phyloP scores from a whole-genome alignment of 2,888 invertebrate species.

The Pecten maximus region DNA sequence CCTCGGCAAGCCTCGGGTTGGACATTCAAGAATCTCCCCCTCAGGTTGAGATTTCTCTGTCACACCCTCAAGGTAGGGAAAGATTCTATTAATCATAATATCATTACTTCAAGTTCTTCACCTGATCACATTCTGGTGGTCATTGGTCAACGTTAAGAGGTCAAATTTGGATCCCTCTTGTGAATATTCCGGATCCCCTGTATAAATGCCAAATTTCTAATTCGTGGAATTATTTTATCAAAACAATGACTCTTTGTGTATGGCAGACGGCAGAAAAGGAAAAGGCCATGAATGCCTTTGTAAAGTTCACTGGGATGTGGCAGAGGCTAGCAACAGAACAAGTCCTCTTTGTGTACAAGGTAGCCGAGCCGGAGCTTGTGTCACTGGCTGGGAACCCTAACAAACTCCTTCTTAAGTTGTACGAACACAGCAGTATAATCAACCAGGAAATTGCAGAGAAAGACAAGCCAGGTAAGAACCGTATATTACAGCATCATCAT shows the following conservation, averaged over 20 bases:
- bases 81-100: too few relatives aligned
- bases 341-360: conserved; percentile 67
- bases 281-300: conserved; percentile 68
- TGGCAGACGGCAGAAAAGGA: conserved; percentile 60
- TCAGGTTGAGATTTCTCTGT: too few relatives aligned
- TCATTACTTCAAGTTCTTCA: too few relatives aligned
- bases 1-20: too few relatives aligned
- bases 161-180: too few relatives aligned
- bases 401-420: conserved; percentile 70
- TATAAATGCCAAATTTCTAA: too few relatives aligned
- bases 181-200: too few relatives aligned
- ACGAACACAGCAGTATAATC: conserved; percentile 71
- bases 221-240: too few relatives aligned
- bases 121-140: too few relatives aligned
- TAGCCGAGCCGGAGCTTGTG: conserved; percentile 69
- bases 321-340: conserved; percentile 73
- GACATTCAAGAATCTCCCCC: too few relatives aligned
- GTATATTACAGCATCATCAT: not conserved
- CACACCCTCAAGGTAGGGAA: too few relatives aligned
- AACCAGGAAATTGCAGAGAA: conserved; percentile 52
- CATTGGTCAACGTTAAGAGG: too few relatives aligned
- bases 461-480: conserved; percentile 58
- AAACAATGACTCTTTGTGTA: not conserved
- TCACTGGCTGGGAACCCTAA: conserved; percentile 65
- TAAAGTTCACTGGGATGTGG: conserved; percentile 69